phyloP scores from a whole-genome alignment of 2,888 invertebrate genomes.

The Rhagophthalmus giganteus region DNA sequence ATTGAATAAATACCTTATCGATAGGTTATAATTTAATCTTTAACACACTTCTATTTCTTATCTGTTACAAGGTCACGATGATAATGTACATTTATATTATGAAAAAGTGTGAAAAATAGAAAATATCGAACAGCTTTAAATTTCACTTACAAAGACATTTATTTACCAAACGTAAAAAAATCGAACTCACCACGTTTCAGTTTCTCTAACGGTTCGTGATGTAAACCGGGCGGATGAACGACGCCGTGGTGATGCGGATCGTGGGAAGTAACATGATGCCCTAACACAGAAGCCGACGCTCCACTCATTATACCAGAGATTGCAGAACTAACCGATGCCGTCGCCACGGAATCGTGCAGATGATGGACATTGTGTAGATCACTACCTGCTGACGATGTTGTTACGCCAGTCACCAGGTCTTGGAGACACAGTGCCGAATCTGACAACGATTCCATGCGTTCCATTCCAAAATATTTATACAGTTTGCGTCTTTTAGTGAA shows the following conservation, averaged over 20 bases:
- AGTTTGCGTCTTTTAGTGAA: conserved; percentile 14
- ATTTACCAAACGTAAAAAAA: neutral
- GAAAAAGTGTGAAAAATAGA: too few relatives aligned
- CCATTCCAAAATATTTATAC: conserved; percentile 53
- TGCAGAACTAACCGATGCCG: conserved; percentile 50
- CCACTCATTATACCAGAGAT: conserved; percentile 63
- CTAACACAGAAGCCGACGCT: conserved; percentile 55
- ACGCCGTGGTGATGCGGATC: conserved; percentile 63
- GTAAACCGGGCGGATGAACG: conserved; percentile 61
- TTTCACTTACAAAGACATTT: neutral
- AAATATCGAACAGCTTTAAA: neutral
- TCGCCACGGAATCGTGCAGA: conserved; percentile 59
- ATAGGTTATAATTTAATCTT: too few relatives aligned
- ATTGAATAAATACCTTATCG: neutral
- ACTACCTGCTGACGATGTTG: conserved; percentile 57
- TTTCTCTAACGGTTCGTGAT: conserved; percentile 76
- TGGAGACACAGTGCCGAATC: conserved; percentile 75
- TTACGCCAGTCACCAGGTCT: conserved; percentile 68
- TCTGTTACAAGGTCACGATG: too few relatives aligned
- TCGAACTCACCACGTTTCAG: conserved; percentile 73
- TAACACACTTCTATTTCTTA: too few relatives aligned
- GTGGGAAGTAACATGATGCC: conserved; percentile 55
- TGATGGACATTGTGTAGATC: conserved; percentile 60
- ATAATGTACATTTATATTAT: too few relatives aligned
- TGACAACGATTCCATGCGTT: conserved; percentile 69